A percentile compares a stretch with the other conserved stretches of the same genome.
phyloP scores from a whole-genome alignment of 2,113 vertebrate species.

The Abramis brama region DNA sequence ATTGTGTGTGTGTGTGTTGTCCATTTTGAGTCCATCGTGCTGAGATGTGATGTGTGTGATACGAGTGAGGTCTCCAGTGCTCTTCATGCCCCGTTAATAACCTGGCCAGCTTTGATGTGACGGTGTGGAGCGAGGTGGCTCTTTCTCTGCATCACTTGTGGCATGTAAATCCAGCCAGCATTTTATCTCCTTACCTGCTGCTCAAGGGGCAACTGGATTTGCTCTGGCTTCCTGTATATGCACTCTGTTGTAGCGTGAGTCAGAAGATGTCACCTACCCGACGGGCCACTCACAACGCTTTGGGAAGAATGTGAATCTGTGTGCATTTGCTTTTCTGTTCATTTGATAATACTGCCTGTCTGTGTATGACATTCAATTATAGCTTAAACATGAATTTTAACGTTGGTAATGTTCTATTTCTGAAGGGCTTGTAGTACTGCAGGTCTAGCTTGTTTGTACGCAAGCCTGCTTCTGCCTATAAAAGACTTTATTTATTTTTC shows the following conservation, averaged over 20 bases:
- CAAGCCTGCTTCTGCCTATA: not conserved
- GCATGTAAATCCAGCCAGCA: slow-evolving; percentile 66
- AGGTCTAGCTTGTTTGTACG: not conserved
- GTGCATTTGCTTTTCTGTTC: not conserved
- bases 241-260: slow-evolving; percentile 1
- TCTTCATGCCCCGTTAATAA: slow-evolving; percentile 69
- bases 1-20: slow-evolving; percentile 53
- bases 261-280: not conserved
- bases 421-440: not conserved
- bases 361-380: not conserved
- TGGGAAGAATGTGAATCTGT: not conserved
- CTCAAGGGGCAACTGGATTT: slow-evolving; percentile 65
- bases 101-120: slow-evolving; percentile 76
- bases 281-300: slow-evolving; percentile 1
- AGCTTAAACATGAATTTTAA: not conserved
- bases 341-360: not conserved
- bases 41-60: slow-evolving; percentile 57
- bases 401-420: not conserved
- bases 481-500: not conserved
- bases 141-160: slow-evolving; percentile 70
- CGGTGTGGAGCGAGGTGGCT: slow-evolving; percentile 61
- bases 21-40: slow-evolving; percentile 59
- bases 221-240: not conserved
- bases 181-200: slow-evolving; percentile 77
- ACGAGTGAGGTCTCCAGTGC: slow-evolving; percentile 67